Conservation (phyloP, 2,888 invertebrate species). For the Clivina fossor region DNA sequence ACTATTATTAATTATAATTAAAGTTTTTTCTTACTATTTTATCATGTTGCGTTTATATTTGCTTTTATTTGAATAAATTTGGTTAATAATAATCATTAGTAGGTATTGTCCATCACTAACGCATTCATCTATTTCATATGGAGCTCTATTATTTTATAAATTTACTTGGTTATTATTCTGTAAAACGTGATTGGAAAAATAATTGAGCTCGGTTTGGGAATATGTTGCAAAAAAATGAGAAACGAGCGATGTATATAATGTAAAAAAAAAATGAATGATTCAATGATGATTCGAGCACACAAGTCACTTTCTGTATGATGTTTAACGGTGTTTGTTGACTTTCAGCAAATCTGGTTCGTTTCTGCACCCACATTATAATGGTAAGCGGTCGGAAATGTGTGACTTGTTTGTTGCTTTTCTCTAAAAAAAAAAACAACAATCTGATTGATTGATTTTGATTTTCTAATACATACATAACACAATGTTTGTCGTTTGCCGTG, state of each 20-base stretch:
- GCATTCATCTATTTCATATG: too few relatives aligned
- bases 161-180: background rate
- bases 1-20: too few relatives aligned
- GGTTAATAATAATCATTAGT: too few relatives aligned
- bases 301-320: constrained; percentile 19
- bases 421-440: background rate
- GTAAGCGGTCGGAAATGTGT: constrained; percentile 53
- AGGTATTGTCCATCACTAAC: too few relatives aligned
- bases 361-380: constrained; percentile 62
- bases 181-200: background rate
- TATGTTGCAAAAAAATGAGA: too few relatives aligned
- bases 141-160: background rate
- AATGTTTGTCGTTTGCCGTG: constrained; percentile 26
- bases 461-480: constrained; percentile 25
- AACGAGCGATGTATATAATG: too few relatives aligned
- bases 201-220: too few relatives aligned
- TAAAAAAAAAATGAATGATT: too few relatives aligned
- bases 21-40: too few relatives aligned
- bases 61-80: too few relatives aligned
- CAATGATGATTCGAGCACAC: constrained; percentile 27
- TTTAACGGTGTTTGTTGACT: constrained; percentile 40
- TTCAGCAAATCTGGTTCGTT: constrained; percentile 57
- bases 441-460: too few relatives aligned
- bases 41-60: too few relatives aligned
- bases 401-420: constrained; percentile 41